Percentiles rank a stretch among this genome's conserved stretches.
Evolutionary conservation across 2,797 vertebrate species (phyloP).

Genomic region (Coracias cyanogaster): DNA sequence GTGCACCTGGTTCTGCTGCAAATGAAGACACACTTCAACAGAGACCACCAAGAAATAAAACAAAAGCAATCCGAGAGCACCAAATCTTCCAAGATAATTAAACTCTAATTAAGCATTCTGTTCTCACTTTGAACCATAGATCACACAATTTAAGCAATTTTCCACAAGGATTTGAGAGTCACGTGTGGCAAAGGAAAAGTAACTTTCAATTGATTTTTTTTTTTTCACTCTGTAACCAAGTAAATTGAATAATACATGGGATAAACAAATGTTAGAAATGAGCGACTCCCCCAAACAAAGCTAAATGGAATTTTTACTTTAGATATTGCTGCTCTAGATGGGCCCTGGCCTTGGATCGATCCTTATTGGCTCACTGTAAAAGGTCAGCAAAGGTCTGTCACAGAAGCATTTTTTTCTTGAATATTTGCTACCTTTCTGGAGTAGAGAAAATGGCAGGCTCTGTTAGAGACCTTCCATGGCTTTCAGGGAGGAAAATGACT

Average conservation of each 20-base stretch:
- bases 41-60: not conserved
- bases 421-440: not conserved
- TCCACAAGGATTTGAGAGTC: conserved; percentile 7
- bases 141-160: conserved; percentile 4
- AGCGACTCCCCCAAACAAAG: not conserved
- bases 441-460: not conserved
- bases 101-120: conserved; percentile 62
- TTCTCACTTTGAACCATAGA: conserved; percentile 17
- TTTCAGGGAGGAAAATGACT: not conserved
- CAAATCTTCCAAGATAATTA: conserved; percentile 59
- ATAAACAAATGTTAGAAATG: conserved; percentile 33
- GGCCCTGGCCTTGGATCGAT: not conserved
- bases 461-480: not conserved
- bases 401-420: not conserved
- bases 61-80: not conserved
- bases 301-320: not conserved
- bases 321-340: not conserved
- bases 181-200: not conserved
- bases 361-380: not conserved
- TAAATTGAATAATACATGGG: conserved; percentile 57
- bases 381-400: not conserved
- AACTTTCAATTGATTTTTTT: conserved; percentile 61
- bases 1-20: not conserved
- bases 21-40: not conserved
- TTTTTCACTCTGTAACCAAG: conserved; percentile 53